A percentile compares a stretch with the other conserved stretches of the same genome.
These are phyloP conservation scores for Siniperca knerii DNA, from an alignment of 2,113 vertebrate species.

Conservation along the genomic window DNA sequence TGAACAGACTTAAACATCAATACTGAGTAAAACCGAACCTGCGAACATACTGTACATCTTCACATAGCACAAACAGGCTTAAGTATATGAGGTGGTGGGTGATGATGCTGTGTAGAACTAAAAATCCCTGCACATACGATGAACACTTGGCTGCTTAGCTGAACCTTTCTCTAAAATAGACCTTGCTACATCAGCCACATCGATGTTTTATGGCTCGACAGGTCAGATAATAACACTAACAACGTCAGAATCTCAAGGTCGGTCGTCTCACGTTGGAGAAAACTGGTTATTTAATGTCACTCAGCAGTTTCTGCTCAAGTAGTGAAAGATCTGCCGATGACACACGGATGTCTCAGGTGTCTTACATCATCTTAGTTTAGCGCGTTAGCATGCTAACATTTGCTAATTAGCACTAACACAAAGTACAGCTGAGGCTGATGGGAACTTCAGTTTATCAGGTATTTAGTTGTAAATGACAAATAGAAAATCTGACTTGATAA, in stretches of 20 bases:
- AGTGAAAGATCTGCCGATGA: background rate
- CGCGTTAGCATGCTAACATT: too few species aligned
- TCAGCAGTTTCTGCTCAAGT: background rate
- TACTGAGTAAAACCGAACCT: background rate
- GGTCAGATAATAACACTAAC: background rate
- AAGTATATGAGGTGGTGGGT: background rate
- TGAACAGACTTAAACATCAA: background rate
- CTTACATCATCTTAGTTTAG: too few species aligned
- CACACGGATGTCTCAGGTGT: too few species aligned
- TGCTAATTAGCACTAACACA: too few species aligned
- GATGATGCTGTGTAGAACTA: background rate
- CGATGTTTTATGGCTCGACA: background rate
- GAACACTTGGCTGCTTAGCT: background rate
- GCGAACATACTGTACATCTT: background rate
- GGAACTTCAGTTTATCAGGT: too few species aligned
- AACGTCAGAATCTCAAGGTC: slow-evolving; percentile 1
- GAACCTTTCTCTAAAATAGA: background rate
- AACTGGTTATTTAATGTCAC: background rate
- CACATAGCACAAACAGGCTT: background rate
- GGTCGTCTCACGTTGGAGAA: background rate
- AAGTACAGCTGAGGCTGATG: too few species aligned
- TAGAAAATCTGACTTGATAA: too few species aligned
- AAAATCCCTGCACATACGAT: background rate
- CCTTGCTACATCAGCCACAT: background rate
- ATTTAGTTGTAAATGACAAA: too few species aligned